Evolutionary conservation across 1,140 invertebrate species (phyloP).

Genomic region (Ctenoplectra terminalis): DNA sequence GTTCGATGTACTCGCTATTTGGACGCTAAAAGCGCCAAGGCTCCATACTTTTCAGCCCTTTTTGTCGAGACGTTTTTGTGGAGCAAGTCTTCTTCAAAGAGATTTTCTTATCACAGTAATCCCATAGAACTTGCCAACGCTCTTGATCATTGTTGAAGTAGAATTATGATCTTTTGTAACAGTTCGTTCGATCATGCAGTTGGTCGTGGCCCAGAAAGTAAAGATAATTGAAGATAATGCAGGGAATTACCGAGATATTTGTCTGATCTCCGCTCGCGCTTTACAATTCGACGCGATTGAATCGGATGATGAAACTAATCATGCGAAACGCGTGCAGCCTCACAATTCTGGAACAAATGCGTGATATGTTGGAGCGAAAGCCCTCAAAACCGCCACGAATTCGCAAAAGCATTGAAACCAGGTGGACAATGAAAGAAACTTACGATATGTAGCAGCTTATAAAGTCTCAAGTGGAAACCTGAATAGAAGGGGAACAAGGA

Average conservation of each 20-base stretch:
- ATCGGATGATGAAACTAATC: neutral
- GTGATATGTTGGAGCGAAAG: neutral
- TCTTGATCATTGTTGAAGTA: too few relatives aligned
- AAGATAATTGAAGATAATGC: neutral
- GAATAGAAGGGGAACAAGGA: neutral
- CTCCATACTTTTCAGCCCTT: too few relatives aligned
- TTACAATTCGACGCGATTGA: neutral
- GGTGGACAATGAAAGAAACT: slow-evolving; percentile 4
- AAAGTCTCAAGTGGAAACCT: neutral
- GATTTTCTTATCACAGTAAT: too few relatives aligned
- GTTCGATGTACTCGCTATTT: neutral
- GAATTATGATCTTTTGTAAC: too few relatives aligned
- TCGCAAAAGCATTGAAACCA: neutral
- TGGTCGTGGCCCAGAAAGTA: neutral
- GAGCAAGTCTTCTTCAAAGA: too few relatives aligned
- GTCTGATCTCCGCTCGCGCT: neutral
- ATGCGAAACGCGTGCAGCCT: too few relatives aligned
- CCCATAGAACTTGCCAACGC: too few relatives aligned
- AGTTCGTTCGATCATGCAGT: too few relatives aligned
- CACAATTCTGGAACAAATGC: neutral
- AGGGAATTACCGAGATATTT: neutral
- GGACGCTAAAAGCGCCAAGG: too few relatives aligned
- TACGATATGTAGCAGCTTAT: slow-evolving; percentile 18
- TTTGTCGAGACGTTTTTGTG: too few relatives aligned
- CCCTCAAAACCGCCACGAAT: neutral